Base-by-base conservation (phyloP, 2,888 invertebrate species). In the Agelastica alni region DNA sequence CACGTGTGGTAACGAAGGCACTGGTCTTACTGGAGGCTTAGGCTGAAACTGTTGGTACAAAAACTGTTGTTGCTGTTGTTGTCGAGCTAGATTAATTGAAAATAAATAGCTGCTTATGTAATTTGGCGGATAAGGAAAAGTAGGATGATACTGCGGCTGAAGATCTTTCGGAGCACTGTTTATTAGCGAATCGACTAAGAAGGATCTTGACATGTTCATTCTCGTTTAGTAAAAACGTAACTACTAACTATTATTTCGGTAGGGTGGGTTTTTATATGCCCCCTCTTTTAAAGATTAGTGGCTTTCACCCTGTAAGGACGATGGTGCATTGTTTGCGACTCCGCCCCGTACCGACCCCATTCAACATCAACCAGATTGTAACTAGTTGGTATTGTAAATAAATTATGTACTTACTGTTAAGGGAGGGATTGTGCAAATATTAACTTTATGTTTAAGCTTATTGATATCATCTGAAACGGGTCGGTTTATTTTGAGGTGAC, bases 181-280 rank as follows among this genome's bases (percentile, higher is more conserved):
- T 61, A 92, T 88, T 51, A 92, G 76, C 45, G 91, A 87, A 70
- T 91, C 91, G 70, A 92, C 89, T 51, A 90, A 75, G 71, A 92
- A 92, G 61, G 90, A 91, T 64, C 89, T 84, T 56, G 91, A 91
- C 89, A 91, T 91, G 66, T 78, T 81, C 62, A 67, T 65, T 7
- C 31, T 62, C 39, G 34, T 48, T 53, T 52, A 30, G 37, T 53
- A 22, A 26, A 14, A 12, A 10, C 7, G 14, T 13, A 18, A 51
- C 44, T 51, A 36, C 44, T 51, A 36, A 37, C 28, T 7, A 37
- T 16, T n/a, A n/a, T 17, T 42, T 14, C 16, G 32, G 22, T n/a
- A 42, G 42, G 52, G 36, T 42, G 60, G 52, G 58, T 58, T 62
- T 70, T 61, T 72, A 71, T 71, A 68, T 62, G 62, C 65, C 70